Evolutionary conservation across 1,140 invertebrate species (phyloP), one percentile per base, ranked within the genome.

Genomic region (Sipha flava): DNA sequence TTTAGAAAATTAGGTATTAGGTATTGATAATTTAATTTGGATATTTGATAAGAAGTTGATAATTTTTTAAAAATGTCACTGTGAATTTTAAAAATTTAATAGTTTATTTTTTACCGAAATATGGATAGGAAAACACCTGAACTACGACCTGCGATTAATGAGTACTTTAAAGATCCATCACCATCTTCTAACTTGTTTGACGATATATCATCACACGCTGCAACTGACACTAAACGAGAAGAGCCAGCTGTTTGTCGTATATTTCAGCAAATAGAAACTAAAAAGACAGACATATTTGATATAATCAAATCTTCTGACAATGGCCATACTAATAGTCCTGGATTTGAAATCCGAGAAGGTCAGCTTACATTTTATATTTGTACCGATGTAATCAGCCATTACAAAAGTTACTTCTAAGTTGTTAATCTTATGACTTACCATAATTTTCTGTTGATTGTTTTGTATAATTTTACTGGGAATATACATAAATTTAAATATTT

Each of bases 131-230:
- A 57, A 40, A 59, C 73, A 29, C 73, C 73, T 0, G 73, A 77
- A 59, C 21, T 77, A 1, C 49, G 73, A 12, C 73, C 73, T 2
- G 73, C 73, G 0, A 77, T 77, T 12, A 77, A 77, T 18, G 73
- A 77, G 18, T 77, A 77, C n/a, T 77, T 77, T 18, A 77, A 77
- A n/a, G 52, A 77, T 16, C 73, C 73, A 10, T 77, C 73, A 2
- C 73, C 73, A 12, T 77, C 73, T 1, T 57, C 73, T 10, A 40
- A 77, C 16, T 57, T 77, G 16, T 77, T 77, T 0, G 73, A 77
- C 12, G 10, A 77, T 37, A 77, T 77, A 57, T 77, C 73, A 2
- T 77, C 73, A 4, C 73, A 77, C 2, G 73, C 73, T 3, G 4
- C 49, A 29, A 43, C 49, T 2, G 73, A 77, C 7, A 18, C 14